Conservation (phyloP, 2,113 vertebrate species). For the western clawed frog (Xenopus tropicalis) region UCB_Xtro_10.0 CM004448.2:94133001-94133500, state of each 20-base stretch:
- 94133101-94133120: conserved; percentile 65
- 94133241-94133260: conserved; percentile 99
- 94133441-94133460: too few species aligned
- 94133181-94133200: conserved; percentile 99
- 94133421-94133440: not conserved
- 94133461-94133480: too few species aligned
- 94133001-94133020: conserved; percentile 99
- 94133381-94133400: not conserved
- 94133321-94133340: conserved; percentile 78
- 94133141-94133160: conserved; percentile 99
- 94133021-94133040: conserved; percentile 99
- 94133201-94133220: conserved; percentile 99
- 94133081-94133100: conserved; percentile 96
- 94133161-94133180: conserved; percentile 99
- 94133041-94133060: conserved; percentile 86
- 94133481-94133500: too few species aligned
- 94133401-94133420: not conserved
- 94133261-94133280: conserved; percentile 99
- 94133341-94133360: conserved; percentile 68
- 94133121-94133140: conserved; percentile 99
- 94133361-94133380: not conserved
- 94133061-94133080: conserved; percentile 99
- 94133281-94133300: conserved; percentile 98
- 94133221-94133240: conserved; percentile 99
- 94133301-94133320: conserved; percentile 89